These are phyloP conservation scores for Branchipolynoe longqiensis DNA, from an alignment of 2,888 invertebrate genomes.

Conservation along the genomic window DNA sequence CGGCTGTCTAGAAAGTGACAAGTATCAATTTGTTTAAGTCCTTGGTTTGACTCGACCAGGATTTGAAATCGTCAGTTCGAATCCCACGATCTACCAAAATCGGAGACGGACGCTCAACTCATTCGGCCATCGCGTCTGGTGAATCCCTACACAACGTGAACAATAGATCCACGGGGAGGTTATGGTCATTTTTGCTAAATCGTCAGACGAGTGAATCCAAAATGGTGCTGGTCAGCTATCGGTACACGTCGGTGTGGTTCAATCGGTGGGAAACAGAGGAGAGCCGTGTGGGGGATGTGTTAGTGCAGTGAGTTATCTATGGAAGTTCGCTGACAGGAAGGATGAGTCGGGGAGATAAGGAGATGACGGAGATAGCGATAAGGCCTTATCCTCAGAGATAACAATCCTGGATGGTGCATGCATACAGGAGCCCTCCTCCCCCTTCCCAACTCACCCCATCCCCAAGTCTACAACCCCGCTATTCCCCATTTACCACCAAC, in stretches of 20 bases:
- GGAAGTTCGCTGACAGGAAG: slow-evolving; percentile 10
- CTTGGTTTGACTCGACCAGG: too few species aligned
- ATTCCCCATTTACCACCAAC: neutral
- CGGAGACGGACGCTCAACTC: too few species aligned
- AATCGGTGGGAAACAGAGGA: neutral
- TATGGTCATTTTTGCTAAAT: too few species aligned
- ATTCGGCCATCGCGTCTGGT: too few species aligned
- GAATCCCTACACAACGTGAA: too few species aligned
- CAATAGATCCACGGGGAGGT: too few species aligned
- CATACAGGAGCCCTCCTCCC: neutral
- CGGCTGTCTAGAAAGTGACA: too few species aligned
- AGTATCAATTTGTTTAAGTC: too few species aligned
- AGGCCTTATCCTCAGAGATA: slow-evolving; percentile 40
- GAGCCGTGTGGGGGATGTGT: neutral
- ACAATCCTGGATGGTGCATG: slow-evolving; percentile 13
- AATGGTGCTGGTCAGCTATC: neutral
- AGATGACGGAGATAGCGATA: slow-evolving; percentile 37
- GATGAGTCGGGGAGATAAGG: slow-evolving; percentile 32
- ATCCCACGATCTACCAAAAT: too few species aligned
- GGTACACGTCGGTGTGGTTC: neutral
- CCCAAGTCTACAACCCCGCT: neutral
- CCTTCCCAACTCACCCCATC: neutral
- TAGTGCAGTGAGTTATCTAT: neutral
- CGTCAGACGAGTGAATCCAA: too few species aligned
- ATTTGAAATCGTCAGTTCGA: too few species aligned